A percentile compares a stretch with the other conserved stretches of the same genome.
Evolutionary conservation across 2,113 vertebrate genomes (phyloP).

Genomic region (Trinectes maculatus): DNA sequence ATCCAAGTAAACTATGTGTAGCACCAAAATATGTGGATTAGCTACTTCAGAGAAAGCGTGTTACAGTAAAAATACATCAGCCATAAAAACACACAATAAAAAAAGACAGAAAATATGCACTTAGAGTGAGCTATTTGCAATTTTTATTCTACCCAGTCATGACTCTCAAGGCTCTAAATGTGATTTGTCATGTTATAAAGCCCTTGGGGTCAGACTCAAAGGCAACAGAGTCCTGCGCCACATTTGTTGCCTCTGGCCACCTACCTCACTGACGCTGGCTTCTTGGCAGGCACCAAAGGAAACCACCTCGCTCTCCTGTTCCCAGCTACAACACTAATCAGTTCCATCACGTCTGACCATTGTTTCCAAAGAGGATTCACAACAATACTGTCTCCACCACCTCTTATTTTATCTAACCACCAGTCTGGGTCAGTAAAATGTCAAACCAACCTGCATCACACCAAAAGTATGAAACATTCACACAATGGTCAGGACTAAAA

Average conservation of each 20-base stretch:
- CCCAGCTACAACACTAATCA: conserved; percentile 27
- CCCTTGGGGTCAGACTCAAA: conserved; percentile 16
- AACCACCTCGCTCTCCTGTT: conserved; percentile 25
- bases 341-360: conserved; percentile 37
- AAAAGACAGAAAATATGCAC: conserved; percentile 33
- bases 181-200: conserved; percentile 21
- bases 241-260: conserved; percentile 32
- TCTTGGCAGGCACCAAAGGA: conserved; percentile 34
- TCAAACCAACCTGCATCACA: conserved; percentile 31
- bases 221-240: conserved; percentile 19
- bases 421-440: conserved; percentile 65
- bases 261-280: conserved; percentile 5
- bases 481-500: no score
- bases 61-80: conserved; percentile 41
- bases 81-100: conserved; percentile 45
- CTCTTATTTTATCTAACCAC: not conserved
- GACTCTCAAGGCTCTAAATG: conserved; percentile 31
- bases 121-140: not conserved
- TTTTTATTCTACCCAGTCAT: conserved; percentile 42
- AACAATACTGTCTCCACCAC: not conserved
- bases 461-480: no score
- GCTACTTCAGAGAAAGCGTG: not conserved
- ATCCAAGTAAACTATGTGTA: no score
- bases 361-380: conserved; percentile 24
- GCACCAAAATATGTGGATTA: no score